Conservation (phyloP, 2,888 invertebrate species). For the Cactoblastis cactorum region DNA sequence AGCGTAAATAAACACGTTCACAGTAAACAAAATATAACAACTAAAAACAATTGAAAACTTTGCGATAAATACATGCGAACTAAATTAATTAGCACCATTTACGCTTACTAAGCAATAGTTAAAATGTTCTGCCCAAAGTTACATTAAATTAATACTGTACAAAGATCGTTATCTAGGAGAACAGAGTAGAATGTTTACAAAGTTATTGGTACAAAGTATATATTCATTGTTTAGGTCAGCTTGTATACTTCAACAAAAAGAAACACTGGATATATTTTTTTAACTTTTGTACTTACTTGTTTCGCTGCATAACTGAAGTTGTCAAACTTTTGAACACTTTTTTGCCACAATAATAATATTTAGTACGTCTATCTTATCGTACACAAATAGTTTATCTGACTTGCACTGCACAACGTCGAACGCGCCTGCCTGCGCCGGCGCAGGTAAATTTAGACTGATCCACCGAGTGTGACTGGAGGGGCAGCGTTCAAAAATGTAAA, state of each 20-base stretch:
- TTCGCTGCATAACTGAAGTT: conserved; percentile 60
- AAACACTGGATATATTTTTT: conserved; percentile 38
- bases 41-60: conserved; percentile 30
- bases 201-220: conserved; percentile 51
- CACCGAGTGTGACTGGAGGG: conserved; percentile 52
- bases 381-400: conserved; percentile 55
- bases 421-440: conserved; percentile 66
- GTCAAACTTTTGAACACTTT: conserved; percentile 33
- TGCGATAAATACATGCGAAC: neutral
- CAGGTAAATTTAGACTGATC: conserved; percentile 76
- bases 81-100: conserved; percentile 8
- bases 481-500: conserved; percentile 49
- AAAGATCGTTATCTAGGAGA: conserved; percentile 43
- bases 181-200: conserved; percentile 53
- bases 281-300: conserved; percentile 61
- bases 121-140: conserved; percentile 21
- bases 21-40: conserved; percentile 19
- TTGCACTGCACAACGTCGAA: conserved; percentile 48
- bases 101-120: neutral
- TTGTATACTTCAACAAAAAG: conserved; percentile 37
- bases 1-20: conserved; percentile 44
- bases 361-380: conserved; percentile 66
- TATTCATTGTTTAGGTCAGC: conserved; percentile 39
- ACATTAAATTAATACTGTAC: conserved; percentile 28
- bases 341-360: conserved; percentile 42